Percentiles rank a stretch among this genome's conserved stretches.
Conservation (phyloP, 1,140 invertebrate genomes). For the Lordiphosa mommai region DNA sequence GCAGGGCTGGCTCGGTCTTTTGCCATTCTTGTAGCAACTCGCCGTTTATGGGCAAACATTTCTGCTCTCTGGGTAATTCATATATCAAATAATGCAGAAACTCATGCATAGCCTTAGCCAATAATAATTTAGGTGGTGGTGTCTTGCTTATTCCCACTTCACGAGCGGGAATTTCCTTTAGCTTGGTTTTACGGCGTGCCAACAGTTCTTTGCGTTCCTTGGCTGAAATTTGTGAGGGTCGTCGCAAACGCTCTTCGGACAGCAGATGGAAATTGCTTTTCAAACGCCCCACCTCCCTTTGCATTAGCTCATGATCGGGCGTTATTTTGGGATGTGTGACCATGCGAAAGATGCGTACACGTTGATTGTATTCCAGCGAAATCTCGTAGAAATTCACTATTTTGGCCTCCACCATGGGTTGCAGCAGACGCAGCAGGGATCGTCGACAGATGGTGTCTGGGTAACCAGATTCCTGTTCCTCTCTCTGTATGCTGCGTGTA, state of each 20-base stretch:
- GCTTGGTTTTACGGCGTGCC: conserved; percentile 10
- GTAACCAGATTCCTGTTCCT: conserved; percentile 30
- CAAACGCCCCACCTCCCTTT: conserved; percentile 51
- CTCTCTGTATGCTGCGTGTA: conserved; percentile 15
- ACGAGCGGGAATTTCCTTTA: background rate
- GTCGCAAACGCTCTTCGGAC: conserved; percentile 35
- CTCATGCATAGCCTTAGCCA: conserved; percentile 85
- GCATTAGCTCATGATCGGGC: conserved; percentile 40
- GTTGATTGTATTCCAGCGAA: conserved; percentile 35
- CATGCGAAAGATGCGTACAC: conserved; percentile 47
- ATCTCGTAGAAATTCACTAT: conserved; percentile 57
- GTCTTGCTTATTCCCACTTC: conserved; percentile 4
- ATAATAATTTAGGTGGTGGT: conserved; percentile 84
- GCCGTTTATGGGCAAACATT: conserved; percentile 73
- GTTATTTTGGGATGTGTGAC: conserved; percentile 67
- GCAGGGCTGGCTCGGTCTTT: conserved; percentile 62
- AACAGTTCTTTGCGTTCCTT: conserved; percentile 17
- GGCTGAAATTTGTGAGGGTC: background rate
- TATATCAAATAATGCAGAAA: conserved; percentile 86
- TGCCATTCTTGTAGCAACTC: conserved; percentile 80
- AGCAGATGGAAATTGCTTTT: conserved; percentile 57
- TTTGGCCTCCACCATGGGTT: conserved; percentile 23
- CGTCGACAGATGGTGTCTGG: conserved; percentile 56
- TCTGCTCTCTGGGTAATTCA: conserved; percentile 79
- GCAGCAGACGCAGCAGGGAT: conserved; percentile 54